Evolutionary conservation across 2,888 invertebrate genomes (phyloP), one percentile per base, ranked within the genome.

Genomic region (Shargacucullia verbasci): DNA sequence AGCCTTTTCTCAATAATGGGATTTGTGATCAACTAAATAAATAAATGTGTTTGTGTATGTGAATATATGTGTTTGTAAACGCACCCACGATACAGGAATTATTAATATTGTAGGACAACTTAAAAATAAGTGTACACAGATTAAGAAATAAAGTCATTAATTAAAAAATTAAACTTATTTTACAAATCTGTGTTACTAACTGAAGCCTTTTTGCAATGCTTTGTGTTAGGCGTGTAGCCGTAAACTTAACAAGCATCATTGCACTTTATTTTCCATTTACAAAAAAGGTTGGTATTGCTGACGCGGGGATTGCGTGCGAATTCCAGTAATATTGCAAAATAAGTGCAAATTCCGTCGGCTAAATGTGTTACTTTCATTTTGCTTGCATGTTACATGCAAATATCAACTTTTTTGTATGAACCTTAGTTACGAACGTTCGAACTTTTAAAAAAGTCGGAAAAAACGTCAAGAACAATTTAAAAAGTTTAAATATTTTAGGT

Each of bases 301-400:
- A 58, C 40, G 62, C 33, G 20, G 33, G 7, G 38, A 25, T 69
- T 55, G 56, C 59, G 59, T 73, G 70, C 14, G 25, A 46, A 53
- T 69, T 54, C 47, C 56, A 38, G 53, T 67, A 53, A 71, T 54
- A 52, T 60, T 44, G 38, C 55, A 37, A 63, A 71, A 53, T 63
- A 53, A 57, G 72, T 65, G 56, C 41, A 61, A 61, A 65, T 65
- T 48, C 48, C 35, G 11, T 10, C 29, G 34, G 9, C 43, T 55
- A 45, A 71, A 68, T 47, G 57, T 59, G 59, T 70, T 58, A 65
- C 59, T 73, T 75, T 68, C 55, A 74, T 71, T 67, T 68, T 62
- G 53, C 48, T 72, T 71, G 67, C 64, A 71, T 68, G 67, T 59
- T 48, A 41, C 57, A 60, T 60, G 72, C 58, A 62, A 64, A 68